phyloP scores from a whole-genome alignment of 2,888 invertebrate genomes.

The Latrodectus hesperus region DNA sequence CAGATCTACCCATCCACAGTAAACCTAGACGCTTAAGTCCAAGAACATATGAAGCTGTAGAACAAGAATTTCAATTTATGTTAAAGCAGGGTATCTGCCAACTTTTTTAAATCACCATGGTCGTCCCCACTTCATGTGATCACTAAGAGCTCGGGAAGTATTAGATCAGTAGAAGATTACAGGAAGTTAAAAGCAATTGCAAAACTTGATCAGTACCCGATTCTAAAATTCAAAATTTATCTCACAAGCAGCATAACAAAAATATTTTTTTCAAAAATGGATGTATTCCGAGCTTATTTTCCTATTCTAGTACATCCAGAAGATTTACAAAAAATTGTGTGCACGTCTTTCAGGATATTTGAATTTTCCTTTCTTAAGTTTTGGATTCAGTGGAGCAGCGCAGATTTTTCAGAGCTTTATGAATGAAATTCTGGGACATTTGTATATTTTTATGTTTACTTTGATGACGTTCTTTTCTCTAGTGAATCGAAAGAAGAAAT shows the following conservation, averaged over 20 bases:
- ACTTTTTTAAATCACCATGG: slow-evolving; percentile 4
- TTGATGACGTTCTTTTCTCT: slow-evolving; percentile 70
- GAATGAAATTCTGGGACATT: slow-evolving; percentile 72
- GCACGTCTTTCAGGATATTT: slow-evolving; percentile 70
- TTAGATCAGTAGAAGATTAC: background rate
- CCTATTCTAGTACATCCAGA: slow-evolving; percentile 72
- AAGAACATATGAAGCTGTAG: background rate
- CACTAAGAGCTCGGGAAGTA: background rate
- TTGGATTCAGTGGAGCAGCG: slow-evolving; percentile 74
- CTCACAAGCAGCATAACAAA: background rate
- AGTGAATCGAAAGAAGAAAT: slow-evolving; percentile 14
- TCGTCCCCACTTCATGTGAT: slow-evolving; percentile 12
- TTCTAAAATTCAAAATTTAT: slow-evolving; percentile 3
- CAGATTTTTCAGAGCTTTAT: slow-evolving; percentile 75
- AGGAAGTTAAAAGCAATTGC: background rate
- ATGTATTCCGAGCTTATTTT: slow-evolving; percentile 70
- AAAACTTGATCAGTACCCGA: slow-evolving; percentile 4
- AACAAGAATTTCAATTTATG: background rate
- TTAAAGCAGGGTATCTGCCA: background rate
- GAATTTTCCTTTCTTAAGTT: slow-evolving; percentile 68
- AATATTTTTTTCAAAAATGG: slow-evolving; percentile 50
- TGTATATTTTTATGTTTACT: slow-evolving; percentile 72
- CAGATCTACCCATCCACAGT: too few species aligned
- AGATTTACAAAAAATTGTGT: slow-evolving; percentile 75
- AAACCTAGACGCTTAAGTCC: background rate